Percentiles rank a stretch among this genome's conserved stretches.
These are phyloP conservation scores for Amblyjoppa proteus DNA, from an alignment of 2,888 invertebrate species.

Conservation along the genomic window DNA sequence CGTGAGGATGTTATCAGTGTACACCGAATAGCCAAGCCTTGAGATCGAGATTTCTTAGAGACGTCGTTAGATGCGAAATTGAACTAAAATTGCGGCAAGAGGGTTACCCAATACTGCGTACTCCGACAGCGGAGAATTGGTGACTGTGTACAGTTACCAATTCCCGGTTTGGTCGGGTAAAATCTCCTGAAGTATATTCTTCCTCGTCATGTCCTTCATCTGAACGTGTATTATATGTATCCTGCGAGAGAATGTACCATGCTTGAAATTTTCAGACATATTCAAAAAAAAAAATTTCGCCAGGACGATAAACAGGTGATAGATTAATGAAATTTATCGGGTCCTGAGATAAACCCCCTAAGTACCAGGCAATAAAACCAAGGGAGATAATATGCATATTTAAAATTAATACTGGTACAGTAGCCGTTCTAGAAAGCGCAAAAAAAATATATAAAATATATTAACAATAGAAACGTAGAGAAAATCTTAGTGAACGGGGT, in stretches of 20 bases:
- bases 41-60: background rate
- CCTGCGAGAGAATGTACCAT: slow-evolving; percentile 92
- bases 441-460: no score
- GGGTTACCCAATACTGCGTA: slow-evolving; percentile 87
- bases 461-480: no score
- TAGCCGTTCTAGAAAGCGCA: no score
- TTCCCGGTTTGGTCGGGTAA: slow-evolving; percentile 92
- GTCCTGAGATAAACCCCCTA: no score
- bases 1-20: slow-evolving; percentile 90
- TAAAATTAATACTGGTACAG: no score
- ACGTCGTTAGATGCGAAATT: background rate
- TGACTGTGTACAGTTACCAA: slow-evolving; percentile 90
- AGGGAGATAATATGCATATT: no score
- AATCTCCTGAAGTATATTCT: slow-evolving; percentile 87
- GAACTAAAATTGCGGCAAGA: no score
- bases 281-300: no score
- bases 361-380: no score
- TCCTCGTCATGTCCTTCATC: slow-evolving; percentile 88
- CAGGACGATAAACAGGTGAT: no score
- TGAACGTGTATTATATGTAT: slow-evolving; percentile 95
- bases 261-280: slow-evolving; percentile 94
- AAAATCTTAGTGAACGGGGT: no score
- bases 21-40: slow-evolving; percentile 92
- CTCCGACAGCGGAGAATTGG: slow-evolving; percentile 93
- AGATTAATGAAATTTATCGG: no score